Evolutionary conservation across 2,888 invertebrate species (phyloP).

Genomic region (Furcula furcula): DNA sequence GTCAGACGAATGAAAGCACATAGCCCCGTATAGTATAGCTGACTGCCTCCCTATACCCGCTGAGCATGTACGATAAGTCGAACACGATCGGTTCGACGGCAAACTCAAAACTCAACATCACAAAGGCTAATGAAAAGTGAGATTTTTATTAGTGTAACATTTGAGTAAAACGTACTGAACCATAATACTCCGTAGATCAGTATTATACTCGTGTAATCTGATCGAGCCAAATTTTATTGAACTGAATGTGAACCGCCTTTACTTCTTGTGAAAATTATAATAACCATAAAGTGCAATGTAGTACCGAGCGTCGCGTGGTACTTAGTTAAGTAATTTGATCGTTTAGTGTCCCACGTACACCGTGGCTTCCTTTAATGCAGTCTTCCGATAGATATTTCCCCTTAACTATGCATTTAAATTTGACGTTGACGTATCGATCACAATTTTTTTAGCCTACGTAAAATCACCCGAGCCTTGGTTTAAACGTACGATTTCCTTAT

Average conservation of each 20-base stretch:
- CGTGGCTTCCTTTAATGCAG: slow-evolving; percentile 80
- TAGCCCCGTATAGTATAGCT: slow-evolving; percentile 45
- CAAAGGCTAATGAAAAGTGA: slow-evolving; percentile 53
- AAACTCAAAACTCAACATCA: slow-evolving; percentile 39
- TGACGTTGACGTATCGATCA: slow-evolving; percentile 50
- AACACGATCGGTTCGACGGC: slow-evolving; percentile 21
- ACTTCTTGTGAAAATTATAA: slow-evolving; percentile 61
- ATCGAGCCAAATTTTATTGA: slow-evolving; percentile 77
- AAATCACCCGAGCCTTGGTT: slow-evolving; percentile 22
- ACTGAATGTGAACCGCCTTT: slow-evolving; percentile 77
- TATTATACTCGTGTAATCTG: slow-evolving; percentile 56
- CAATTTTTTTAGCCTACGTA: slow-evolving; percentile 30
- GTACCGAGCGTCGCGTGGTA: slow-evolving; percentile 63
- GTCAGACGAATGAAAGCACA: slow-evolving; percentile 30
- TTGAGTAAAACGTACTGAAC: slow-evolving; percentile 45
- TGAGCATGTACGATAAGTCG: slow-evolving; percentile 27
- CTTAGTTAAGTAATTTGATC: slow-evolving; percentile 72
- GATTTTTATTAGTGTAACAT: slow-evolving; percentile 54
- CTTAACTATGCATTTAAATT: slow-evolving; percentile 74
- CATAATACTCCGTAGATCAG: slow-evolving; percentile 71
- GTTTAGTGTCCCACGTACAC: slow-evolving; percentile 70
- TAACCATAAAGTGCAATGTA: slow-evolving; percentile 70
- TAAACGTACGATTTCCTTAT: slow-evolving; percentile 25
- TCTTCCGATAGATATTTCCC: slow-evolving; percentile 80
- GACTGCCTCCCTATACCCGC: slow-evolving; percentile 49